Percentiles rank a stretch among this genome's conserved stretches.
These are phyloP conservation scores for Temnothorax nylanderi DNA, from an alignment of 1,140 invertebrate genomes.

Conservation along the genomic window DNA sequence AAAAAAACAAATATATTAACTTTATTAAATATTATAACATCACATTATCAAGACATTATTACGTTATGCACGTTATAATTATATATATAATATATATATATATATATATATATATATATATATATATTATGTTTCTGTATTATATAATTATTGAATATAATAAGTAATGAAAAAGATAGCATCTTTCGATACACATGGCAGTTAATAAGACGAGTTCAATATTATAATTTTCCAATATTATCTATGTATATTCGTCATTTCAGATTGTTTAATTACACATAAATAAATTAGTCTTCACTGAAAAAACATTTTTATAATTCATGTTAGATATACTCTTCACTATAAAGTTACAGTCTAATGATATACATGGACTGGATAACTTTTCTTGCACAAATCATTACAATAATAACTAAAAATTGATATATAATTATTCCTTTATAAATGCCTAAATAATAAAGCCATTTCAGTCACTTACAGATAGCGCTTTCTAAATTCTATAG, in stretches of 20 bases:
- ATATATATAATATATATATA: no score
- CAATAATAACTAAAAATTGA: conserved; percentile 39
- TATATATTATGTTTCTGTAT: not conserved
- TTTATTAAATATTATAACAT: conserved; percentile 40
- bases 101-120: no score
- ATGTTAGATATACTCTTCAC: not conserved
- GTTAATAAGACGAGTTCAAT: conserved; percentile 77
- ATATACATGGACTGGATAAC: conserved; percentile 15
- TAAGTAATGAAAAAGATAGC: conserved; percentile 12
- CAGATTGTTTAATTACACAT: conserved; percentile 23
- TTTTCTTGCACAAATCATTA: conserved; percentile 18
- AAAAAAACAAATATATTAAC: conserved; percentile 17
- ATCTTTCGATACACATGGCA: conserved; percentile 71
- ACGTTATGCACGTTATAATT: not conserved
- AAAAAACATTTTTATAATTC: conserved; percentile 42
- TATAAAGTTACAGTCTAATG: conserved; percentile 21
- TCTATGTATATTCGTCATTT: conserved; percentile 24
- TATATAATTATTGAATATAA: conserved; percentile 19
- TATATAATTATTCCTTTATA: conserved; percentile 20
- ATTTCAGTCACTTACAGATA: conserved; percentile 33
- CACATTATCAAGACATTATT: conserved; percentile 1
- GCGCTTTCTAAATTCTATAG: conserved; percentile 16
- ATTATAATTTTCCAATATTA: conserved; percentile 44
- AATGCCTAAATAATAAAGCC: conserved; percentile 37
- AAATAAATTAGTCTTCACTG: conserved; percentile 31